Conservation (phyloP, 2,797 vertebrate genomes). For the Limosa lapponica region DNA sequence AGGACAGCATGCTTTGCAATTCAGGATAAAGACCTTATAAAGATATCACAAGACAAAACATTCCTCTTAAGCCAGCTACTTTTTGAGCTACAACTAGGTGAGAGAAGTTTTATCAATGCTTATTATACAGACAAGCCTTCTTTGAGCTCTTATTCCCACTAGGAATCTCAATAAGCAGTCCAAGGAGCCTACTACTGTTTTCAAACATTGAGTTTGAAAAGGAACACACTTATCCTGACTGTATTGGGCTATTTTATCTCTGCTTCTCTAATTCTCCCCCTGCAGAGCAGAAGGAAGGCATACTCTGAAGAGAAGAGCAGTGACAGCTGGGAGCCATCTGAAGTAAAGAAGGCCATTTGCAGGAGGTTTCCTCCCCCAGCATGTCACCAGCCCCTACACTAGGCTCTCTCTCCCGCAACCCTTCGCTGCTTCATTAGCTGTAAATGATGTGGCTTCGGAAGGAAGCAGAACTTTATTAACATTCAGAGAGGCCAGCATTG, state of each 20-base stretch:
- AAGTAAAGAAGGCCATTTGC: conserved; percentile 25
- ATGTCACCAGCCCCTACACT: background rate
- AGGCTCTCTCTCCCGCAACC: background rate
- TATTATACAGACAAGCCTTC: background rate
- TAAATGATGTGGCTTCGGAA: background rate
- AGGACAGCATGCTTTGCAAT: background rate
- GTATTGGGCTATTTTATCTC: conserved; percentile 19
- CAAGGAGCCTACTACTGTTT: conserved; percentile 23
- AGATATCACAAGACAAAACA: background rate
- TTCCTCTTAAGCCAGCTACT: background rate
- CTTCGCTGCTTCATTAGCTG: conserved; percentile 2
- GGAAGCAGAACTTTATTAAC: conserved; percentile 7
- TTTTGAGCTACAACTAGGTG: background rate
- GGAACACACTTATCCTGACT: conserved; percentile 18
- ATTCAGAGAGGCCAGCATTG: background rate
- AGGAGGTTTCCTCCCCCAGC: conserved; percentile 32
- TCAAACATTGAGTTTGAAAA: conserved; percentile 37
- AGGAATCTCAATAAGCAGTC: conserved; percentile 30
- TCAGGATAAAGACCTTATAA: background rate
- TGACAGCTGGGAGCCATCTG: conserved; percentile 1
- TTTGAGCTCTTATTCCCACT: background rate
- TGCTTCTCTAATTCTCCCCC: conserved; percentile 34
- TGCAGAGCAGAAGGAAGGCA: conserved; percentile 10
- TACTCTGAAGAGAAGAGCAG: background rate
- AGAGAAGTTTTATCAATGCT: background rate